Base-by-base conservation (phyloP, 1,140 invertebrate species). In the Himalopsyche phryganea region DNA sequence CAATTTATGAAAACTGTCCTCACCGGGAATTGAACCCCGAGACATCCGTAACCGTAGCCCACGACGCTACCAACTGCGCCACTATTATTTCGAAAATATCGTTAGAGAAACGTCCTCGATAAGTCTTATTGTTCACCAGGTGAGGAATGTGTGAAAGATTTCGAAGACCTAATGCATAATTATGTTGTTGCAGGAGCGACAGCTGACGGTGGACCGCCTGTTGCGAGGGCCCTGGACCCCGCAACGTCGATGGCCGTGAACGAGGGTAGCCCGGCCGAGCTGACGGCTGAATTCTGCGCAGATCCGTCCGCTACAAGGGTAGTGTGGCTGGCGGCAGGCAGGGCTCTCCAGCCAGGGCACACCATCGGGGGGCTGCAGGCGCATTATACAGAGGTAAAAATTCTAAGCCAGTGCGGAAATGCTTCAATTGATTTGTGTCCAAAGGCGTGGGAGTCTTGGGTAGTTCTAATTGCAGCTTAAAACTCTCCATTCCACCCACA, bases 291-390 rank as follows among this genome's bases (percentile, higher is more conserved):
- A 44, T 58, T 44, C 42, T 58, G 56, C 33, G 20, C 56, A 0
- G 0, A 2, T 0, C 55, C 48, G 10, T 1, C 56, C 0, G 40
- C 56, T 10, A 23, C 32, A 4, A 1, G 46, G 0, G 56, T 58
- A 10, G 10, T 58, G 9, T 58, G 56, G 56, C 49, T 58, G 32
- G 56, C 28, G 1, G 49, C 45, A 0, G 56, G 56, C 3, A 23
- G 33, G 7, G 49, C 50, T 2, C 42, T 58, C 6, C 41, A 32
- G 0, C 32, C 28, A 5, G 15, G 38, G 2, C 14, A 10, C 33
- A 51, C 13, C 33, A 41, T 0, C 9, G 36, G 7, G 38, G 51
- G 1, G 3, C 23, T 28, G 4, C 23, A 28, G 23, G 23, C 23
- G 23, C 23, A 58, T 35, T 38, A 28, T 13, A 51, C 50, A 32